Base-by-base conservation (phyloP, 64 coral and sea anemone genomes). In the Acropora yongei region DNA sequence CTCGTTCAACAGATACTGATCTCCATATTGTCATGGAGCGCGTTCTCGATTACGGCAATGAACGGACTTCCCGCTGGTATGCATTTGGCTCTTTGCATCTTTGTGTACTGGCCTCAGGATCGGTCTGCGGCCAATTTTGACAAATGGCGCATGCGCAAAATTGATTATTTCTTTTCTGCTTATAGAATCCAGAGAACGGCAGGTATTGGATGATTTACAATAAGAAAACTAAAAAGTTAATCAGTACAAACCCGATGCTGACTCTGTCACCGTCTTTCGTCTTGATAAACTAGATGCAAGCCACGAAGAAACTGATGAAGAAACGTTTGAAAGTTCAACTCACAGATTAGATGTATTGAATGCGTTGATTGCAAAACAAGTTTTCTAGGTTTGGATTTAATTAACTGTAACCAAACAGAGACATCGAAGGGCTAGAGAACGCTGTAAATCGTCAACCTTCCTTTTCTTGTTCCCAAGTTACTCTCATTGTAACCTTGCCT, bases 191-290 rank as follows among this genome's bases (percentile, higher is more conserved):
- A 42, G 4, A 14, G 13, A 47, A 0, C 1, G 10, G 44, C 1
- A 68, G 2, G 12, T 84, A 84, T 16, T 84, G 80, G 80, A 68
- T 69, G 60, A 84, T 84, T 0, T 47, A 67, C 14, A 60, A 84
- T 13, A 47, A 84, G 43, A 13, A 44, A 16, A 84, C 58, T 11
- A 43, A 60, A 84, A 0, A 84, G 43, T 84, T 13, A 6, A 12
- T 20, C 12, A 40, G 7, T 84, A 84, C 80, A 4, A 84, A 6
- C 61, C 80, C 3, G 7, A 84, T 46, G 43, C 10, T 84, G 30
- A 30, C 80, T 30, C 30, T 19, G 61, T 65, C 5, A 69, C 58
- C 14, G 55, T 84, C 14, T 84, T 84, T 6, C 41, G 41, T 4
- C 44, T 47, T 46, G 80, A 2, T 42, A 47, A 65, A 48, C 5